Conservation (phyloP, 2,888 invertebrate species). For the Cerastoderma edule region DNA sequence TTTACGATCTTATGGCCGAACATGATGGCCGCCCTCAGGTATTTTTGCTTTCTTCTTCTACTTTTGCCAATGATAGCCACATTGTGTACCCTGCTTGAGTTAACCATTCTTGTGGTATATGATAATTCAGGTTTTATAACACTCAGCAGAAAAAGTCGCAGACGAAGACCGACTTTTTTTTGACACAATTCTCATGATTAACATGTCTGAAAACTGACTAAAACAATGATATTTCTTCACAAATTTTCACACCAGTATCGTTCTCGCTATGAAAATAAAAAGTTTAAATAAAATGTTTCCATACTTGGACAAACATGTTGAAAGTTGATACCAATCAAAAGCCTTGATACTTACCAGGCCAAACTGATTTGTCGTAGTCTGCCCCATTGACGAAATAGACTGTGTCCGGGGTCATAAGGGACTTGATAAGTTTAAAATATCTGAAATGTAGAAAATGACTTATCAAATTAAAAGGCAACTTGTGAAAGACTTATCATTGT, state of each 20-base stretch:
- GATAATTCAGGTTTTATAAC: no score
- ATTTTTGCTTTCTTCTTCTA: no score
- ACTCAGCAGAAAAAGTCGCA: no score
- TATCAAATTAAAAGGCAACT: background rate
- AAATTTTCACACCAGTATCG: background rate
- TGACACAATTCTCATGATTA: background rate
- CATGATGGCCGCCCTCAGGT: no score
- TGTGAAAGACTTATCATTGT: background rate
- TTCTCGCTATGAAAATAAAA: conserved; percentile 5
- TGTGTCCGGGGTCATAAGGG: conserved; percentile 9
- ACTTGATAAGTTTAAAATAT: conserved; percentile 12
- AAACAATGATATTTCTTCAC: background rate
- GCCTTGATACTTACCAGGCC: conserved; percentile 1
- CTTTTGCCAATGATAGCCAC: no score
- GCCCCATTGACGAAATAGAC: background rate
- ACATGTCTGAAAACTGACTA: background rate
- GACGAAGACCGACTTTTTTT: no score
- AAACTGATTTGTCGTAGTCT: conserved; percentile 16
- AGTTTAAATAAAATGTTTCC: background rate
- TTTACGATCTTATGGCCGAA: no score
- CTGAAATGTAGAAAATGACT: background rate
- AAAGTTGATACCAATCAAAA: background rate
- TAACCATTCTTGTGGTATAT: no score
- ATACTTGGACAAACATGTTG: background rate
- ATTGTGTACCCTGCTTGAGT: no score